A percentile compares a stretch with the other conserved stretches of the same genome.
Evolutionary conservation across 92 coral and sea anemone genomes (phyloP).

Genomic region (Zoanthus sansibaricus): DNA sequence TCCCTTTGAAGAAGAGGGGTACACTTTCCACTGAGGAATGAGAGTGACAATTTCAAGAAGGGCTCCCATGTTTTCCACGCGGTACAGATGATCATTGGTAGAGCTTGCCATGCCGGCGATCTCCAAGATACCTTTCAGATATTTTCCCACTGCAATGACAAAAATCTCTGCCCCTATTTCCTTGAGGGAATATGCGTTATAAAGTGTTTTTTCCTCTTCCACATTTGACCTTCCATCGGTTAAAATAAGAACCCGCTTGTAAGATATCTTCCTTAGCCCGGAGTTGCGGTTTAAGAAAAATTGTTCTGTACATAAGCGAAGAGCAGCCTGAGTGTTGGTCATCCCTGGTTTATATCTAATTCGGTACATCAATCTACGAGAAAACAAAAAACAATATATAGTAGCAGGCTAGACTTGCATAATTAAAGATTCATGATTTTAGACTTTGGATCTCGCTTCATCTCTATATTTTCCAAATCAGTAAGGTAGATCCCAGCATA

Average conservation of each 20-base stretch:
- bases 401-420: too few species aligned
- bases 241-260: slow-evolving; percentile 47
- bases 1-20: not conserved
- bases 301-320: slow-evolving; percentile 37
- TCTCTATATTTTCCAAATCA: too few species aligned
- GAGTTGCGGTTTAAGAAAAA: slow-evolving; percentile 41
- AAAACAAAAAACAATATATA: not conserved
- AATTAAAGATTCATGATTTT: too few species aligned
- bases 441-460: too few species aligned
- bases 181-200: slow-evolving; percentile 54
- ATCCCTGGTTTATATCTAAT: slow-evolving; percentile 54
- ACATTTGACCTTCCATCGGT: slow-evolving; percentile 71
- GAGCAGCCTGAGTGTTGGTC: slow-evolving; percentile 67
- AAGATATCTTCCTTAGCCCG: slow-evolving; percentile 42
- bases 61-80: slow-evolving; percentile 54
- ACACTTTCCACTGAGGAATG: slow-evolving; percentile 49
- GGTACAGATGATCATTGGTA: slow-evolving; percentile 56
- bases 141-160: slow-evolving; percentile 64
- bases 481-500: too few species aligned
- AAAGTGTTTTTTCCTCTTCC: slow-evolving; percentile 41
- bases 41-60: slow-evolving; percentile 40
- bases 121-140: slow-evolving; percentile 53
- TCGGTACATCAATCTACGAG: slow-evolving; percentile 15
- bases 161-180: slow-evolving; percentile 52
- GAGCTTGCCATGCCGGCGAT: slow-evolving; percentile 61